Conservation (phyloP, 2,113 vertebrate genomes). For the Cyanoderma ruficeps region DNA sequence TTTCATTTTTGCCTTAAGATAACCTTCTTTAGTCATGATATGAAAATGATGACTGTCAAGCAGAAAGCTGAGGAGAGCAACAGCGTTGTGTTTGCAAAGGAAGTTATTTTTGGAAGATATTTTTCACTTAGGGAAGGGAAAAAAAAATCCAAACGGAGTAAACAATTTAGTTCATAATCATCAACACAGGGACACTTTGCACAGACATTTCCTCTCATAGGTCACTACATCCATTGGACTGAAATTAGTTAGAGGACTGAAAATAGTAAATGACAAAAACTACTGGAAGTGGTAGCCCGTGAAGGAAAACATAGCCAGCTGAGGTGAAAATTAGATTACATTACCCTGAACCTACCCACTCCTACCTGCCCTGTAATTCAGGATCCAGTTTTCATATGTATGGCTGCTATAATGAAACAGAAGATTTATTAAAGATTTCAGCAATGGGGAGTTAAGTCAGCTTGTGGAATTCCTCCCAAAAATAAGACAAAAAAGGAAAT, state of each 20-base stretch:
- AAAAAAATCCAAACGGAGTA: slow-evolving; percentile 10
- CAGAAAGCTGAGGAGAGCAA: neutral
- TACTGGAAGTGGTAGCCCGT: neutral
- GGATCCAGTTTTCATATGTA: neutral
- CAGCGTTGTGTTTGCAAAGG: neutral
- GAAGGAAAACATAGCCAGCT: neutral
- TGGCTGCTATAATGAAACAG: neutral
- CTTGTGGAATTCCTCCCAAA: neutral
- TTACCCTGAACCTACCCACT: neutral
- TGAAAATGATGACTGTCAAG: neutral
- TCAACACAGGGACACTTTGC: neutral
- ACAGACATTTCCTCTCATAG: slow-evolving; percentile 29
- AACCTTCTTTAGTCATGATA: neutral
- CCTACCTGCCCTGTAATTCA: neutral
- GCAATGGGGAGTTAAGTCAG: neutral
- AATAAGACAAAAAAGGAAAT: neutral
- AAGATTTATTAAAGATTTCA: neutral
- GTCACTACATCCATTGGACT: neutral
- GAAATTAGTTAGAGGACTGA: neutral
- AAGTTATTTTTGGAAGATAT: neutral
- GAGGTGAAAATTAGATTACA: neutral
- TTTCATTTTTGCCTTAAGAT: neutral
- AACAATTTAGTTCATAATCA: slow-evolving; percentile 36
- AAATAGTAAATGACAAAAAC: neutral
- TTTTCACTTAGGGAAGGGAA: slow-evolving; percentile 37